These are phyloP conservation scores for Hylomyscus alleni DNA, from an alignment of 2,797 vertebrate genomes.

Conservation along the genomic window DNA sequence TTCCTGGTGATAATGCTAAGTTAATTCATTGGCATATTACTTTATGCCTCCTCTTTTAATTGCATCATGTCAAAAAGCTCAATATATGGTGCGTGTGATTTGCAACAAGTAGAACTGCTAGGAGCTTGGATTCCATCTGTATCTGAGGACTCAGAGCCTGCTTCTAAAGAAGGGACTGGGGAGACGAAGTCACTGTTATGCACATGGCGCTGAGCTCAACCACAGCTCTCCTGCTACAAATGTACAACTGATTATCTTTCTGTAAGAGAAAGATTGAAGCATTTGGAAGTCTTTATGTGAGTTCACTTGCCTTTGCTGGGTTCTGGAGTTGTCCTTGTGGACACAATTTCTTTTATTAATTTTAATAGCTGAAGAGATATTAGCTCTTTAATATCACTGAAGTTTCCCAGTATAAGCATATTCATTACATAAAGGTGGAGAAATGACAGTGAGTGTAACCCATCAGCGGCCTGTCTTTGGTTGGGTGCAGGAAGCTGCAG, in stretches of 20 bases:
- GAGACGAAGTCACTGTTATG: not conserved
- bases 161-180: not conserved
- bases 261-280: not conserved
- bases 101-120: not conserved
- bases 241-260: not conserved
- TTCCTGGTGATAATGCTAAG: constrained; percentile 16
- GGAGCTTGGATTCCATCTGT: not conserved
- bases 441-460: not conserved
- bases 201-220: not conserved
- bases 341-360: not conserved
- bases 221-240: not conserved
- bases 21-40: constrained; percentile 10
- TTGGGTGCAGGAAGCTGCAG: not conserved
- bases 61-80: not conserved
- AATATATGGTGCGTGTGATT: not conserved
- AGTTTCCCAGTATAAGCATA: not conserved
- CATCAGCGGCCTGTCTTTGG: not conserved
- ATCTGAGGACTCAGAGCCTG: not conserved
- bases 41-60: constrained; percentile 18
- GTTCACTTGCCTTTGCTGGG: not conserved
- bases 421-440: not conserved
- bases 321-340: not conserved
- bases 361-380: constrained; percentile 18
- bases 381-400: not conserved
- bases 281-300: not conserved